Conservation (phyloP, 2,888 invertebrate species). For the Tipula helvola region DNA sequence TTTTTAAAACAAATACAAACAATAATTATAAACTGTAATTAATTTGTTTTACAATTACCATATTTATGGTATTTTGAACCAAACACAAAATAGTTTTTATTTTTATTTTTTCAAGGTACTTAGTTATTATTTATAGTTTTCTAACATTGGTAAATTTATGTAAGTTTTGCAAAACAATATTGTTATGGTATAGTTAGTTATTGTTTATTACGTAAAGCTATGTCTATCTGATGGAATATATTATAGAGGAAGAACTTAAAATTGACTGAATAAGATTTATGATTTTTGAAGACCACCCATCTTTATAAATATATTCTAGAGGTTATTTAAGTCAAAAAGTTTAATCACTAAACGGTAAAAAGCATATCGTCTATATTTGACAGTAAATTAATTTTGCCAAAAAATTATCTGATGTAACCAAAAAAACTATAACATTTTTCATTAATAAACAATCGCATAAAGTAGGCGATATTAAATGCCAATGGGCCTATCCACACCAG, state of each 20-base stretch:
- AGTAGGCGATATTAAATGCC: no score
- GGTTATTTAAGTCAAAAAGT: no score
- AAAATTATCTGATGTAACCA: background rate
- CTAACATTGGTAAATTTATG: background rate
- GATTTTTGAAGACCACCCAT: no score
- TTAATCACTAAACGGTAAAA: no score
- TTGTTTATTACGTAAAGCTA: background rate
- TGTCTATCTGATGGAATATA: background rate
- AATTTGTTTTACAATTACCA: background rate
- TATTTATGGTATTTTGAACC: background rate
- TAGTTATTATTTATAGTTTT: background rate
- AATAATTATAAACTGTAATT: background rate
- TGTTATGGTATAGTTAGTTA: background rate
- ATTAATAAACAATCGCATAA: no score
- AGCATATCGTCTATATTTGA: background rate
- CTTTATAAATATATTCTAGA: no score
- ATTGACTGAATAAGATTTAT: background rate
- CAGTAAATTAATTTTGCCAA: background rate
- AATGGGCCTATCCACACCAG: no score
- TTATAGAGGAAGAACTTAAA: background rate
- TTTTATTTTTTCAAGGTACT: background rate
- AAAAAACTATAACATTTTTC: no score
- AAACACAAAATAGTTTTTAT: background rate
- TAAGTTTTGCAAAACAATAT: background rate
- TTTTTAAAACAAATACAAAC: background rate